Conservation (phyloP, 2,888 invertebrate genomes). For the Erannis defoliaria region DNA sequence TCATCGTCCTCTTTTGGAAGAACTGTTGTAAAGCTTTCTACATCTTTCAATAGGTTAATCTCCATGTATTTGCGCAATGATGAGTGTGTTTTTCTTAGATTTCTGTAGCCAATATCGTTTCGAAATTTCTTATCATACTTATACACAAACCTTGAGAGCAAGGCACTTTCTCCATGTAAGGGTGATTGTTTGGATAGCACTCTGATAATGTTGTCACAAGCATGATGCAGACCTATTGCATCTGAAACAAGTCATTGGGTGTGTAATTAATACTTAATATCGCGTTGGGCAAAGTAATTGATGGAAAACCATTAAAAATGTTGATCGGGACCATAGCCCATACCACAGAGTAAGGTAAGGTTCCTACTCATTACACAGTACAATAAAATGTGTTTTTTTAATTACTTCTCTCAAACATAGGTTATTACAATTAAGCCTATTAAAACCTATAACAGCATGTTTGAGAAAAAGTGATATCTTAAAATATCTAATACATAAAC, state of each 20-base stretch:
- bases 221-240: slow-evolving; percentile 58
- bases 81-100: slow-evolving; percentile 83
- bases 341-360: too few species aligned
- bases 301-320: too few species aligned
- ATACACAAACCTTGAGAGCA: slow-evolving; percentile 85
- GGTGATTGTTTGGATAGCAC: slow-evolving; percentile 76
- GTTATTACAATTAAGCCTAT: too few species aligned
- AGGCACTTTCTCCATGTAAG: slow-evolving; percentile 84
- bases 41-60: slow-evolving; percentile 77
- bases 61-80: slow-evolving; percentile 81
- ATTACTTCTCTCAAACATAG: too few species aligned
- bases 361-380: too few species aligned
- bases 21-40: slow-evolving; percentile 64
- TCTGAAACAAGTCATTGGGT: slow-evolving; percentile 62
- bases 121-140: slow-evolving; percentile 87
- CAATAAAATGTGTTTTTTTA: too few species aligned
- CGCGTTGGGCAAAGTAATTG: too few species aligned
- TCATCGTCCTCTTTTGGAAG: slow-evolving; percentile 65
- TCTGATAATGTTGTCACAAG: slow-evolving; percentile 61
- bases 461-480: too few species aligned
- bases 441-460: too few species aligned
- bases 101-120: slow-evolving; percentile 85
- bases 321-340: too few species aligned
- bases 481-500: too few species aligned
- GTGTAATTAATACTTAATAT: neutral